Conservation (phyloP, 2,888 invertebrate species). For the Coleophora deauratella region DNA sequence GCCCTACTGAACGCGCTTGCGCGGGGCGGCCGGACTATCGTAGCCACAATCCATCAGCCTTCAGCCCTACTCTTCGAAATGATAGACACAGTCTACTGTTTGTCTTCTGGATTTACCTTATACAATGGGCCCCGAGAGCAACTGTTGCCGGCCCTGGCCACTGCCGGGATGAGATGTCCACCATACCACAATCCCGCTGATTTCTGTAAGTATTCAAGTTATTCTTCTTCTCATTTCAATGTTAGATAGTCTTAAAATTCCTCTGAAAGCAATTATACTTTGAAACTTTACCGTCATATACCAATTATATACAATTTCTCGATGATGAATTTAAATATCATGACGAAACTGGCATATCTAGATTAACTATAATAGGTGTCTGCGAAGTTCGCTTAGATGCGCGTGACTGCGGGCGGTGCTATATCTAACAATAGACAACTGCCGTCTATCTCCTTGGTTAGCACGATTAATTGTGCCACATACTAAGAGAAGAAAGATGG, state of each 20-base stretch:
- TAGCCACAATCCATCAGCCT: constrained; percentile 96
- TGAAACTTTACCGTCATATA: too few species aligned
- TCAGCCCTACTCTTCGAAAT: constrained; percentile 94
- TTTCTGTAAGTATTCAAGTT: constrained; percentile 80
- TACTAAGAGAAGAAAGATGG: too few species aligned
- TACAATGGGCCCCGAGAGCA: constrained; percentile 85
- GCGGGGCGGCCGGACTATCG: constrained; percentile 88
- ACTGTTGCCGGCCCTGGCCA: constrained; percentile 84
- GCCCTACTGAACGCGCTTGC: constrained; percentile 86
- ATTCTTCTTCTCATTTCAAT: neutral
- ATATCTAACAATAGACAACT: too few species aligned
- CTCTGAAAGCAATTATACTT: too few species aligned
- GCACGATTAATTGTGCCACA: too few species aligned
- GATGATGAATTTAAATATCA: too few species aligned
- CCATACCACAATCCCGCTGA: constrained; percentile 97
- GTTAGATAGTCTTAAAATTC: neutral
- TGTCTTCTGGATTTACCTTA: constrained; percentile 87
- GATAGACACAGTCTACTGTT: constrained; percentile 91
- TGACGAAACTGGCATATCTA: too few species aligned
- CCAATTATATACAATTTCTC: too few species aligned
- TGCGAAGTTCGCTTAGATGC: too few species aligned
- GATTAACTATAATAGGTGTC: too few species aligned
- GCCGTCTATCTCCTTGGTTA: too few species aligned
- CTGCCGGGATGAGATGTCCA: constrained; percentile 86
- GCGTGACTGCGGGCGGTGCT: too few species aligned